Conservation (phyloP, 2,888 invertebrate genomes). For the Morpho achilles region DNA sequence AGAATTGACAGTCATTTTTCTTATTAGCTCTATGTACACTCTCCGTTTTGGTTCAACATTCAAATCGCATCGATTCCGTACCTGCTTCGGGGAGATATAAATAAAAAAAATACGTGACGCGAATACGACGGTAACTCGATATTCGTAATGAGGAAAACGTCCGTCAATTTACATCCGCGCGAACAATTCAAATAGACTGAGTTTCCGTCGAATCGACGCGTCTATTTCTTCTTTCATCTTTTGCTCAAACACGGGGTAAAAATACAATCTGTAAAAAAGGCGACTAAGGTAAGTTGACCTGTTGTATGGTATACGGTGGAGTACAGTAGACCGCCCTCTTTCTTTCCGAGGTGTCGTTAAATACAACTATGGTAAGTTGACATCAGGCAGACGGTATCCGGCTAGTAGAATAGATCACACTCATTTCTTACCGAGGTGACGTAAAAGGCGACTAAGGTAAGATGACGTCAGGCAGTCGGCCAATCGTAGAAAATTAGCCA, state of each 20-base stretch:
- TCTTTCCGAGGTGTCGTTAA: too few relatives aligned
- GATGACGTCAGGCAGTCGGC: too few relatives aligned
- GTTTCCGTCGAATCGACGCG: slow-evolving; percentile 10
- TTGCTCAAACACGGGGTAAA: slow-evolving; percentile 18
- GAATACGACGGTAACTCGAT: slow-evolving; percentile 31
- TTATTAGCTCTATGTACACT: not conserved
- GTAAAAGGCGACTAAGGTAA: too few relatives aligned
- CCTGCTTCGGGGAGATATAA: slow-evolving; percentile 14
- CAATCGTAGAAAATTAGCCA: too few relatives aligned
- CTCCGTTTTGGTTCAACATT: slow-evolving; percentile 1
- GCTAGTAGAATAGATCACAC: too few relatives aligned
- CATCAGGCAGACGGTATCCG: too few relatives aligned
- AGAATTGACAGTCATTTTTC: too few relatives aligned
- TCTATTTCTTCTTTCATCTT: slow-evolving; percentile 39
- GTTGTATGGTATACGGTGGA: too few relatives aligned
- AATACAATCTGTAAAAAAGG: not conserved
- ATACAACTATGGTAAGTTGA: too few relatives aligned
- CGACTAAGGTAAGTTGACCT: too few relatives aligned
- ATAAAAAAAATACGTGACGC: slow-evolving; percentile 29
- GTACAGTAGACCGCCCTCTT: too few relatives aligned
- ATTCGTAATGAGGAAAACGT: slow-evolving; percentile 46
- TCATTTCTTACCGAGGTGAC: too few relatives aligned
- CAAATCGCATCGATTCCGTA: slow-evolving; percentile 17
- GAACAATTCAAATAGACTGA: slow-evolving; percentile 43
- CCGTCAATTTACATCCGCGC: slow-evolving; percentile 48